Evolutionary conservation across 1,140 invertebrate genomes (phyloP), one percentile per base, ranked within the genome.

Genomic region (Thaumatotibia leucotreta): DNA sequence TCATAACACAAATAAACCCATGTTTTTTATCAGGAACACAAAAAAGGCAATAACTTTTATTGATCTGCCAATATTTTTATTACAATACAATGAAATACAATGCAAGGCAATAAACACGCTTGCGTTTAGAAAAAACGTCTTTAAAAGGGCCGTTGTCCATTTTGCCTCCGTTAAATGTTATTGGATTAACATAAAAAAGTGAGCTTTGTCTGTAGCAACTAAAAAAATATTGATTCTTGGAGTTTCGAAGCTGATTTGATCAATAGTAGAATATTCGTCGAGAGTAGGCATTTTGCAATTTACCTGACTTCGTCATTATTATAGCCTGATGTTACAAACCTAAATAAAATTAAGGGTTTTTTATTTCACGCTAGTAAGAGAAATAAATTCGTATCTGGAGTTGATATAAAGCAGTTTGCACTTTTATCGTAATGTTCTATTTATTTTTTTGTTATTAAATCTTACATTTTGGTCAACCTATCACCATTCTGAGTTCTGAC

Each of bases 11-110:
- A 63, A 49, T 32, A 17, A 35, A 27, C 24, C 22, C 50, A 63
- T 69, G 67, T 69, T 63, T n/a, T 10, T 22, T 52, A 69, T 64
- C 67, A 64, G n/a, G 33, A 52, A 67, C 29, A 67, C 23, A 63
- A 67, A 63, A 32, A 52, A 33, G 17, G 39, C 17, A 45, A 45
- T 45, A 45, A 45, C 39, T 45, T 45, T 45, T 45, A 45, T 45
- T 20, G 39, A 45, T 45, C 39, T 45, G 17, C 39, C 39, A 45
- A 45, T 45, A 45, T 45, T 45, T 45, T 45, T 45, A 45, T 45
- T 45, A 17, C 39, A 9, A 8, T 45, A 45, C 39, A 45, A 45
- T 45, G 4, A 14, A 45, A 20, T 20, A 5, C 17, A 35, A 35
- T 35, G 10, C 3, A 8, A 45, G 39, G 17, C n/a, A 8, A 45